Base-by-base conservation (phyloP, 2,113 vertebrate species). In the Sialia sialis region DNA sequence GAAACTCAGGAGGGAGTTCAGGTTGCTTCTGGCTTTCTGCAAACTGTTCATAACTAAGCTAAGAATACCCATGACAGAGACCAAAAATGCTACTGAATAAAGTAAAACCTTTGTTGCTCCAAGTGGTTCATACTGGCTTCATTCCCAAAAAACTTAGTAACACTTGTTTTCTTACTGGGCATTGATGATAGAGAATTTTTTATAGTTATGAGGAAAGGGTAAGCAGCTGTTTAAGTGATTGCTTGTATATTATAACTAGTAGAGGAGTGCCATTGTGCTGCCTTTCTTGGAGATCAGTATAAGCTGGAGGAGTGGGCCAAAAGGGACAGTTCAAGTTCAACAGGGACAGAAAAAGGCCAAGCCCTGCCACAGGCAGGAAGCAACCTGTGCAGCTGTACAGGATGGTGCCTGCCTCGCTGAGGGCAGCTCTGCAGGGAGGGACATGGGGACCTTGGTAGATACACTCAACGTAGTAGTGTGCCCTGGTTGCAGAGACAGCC, bases 371-470 rank as follows among this genome's bases (percentile, higher is more conserved):
- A 26, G 51, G 38, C 38, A 43, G 30, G 32, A 60, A 69, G 9
- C 6, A 60, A 19, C 17, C 8, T 19, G 39, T 38, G 32, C 14
- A 69, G n/a, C 29, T 27, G 22, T 16, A 44, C 16, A 51, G 29
- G 12, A 27, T 25, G 6, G 32, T 22, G 7, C 20, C 39, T 26
- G 14, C 26, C 26, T 55, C 21, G 11, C 29, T 51, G 7, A 3
- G 9, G 39, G 19, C 19, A 58, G 12, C 3, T 1, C 58, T 36
- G 32, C 3, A 4, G 30, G 8, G 48, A 29, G n/a, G 2, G 20
- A 60, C 8, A 15, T 41, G 34, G 10, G 4, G 1, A 2, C 12
- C 29, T 38, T 23, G 5, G 19, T 4, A 59, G 20, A 15, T 6
- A 38, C 18, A 6, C 8, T 7, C 36, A 58, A 5, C 18, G 6